Evolutionary conservation across 2,888 invertebrate genomes (phyloP), one percentile per base, ranked within the genome.

Genomic region (Sesia bembeciformis): DNA sequence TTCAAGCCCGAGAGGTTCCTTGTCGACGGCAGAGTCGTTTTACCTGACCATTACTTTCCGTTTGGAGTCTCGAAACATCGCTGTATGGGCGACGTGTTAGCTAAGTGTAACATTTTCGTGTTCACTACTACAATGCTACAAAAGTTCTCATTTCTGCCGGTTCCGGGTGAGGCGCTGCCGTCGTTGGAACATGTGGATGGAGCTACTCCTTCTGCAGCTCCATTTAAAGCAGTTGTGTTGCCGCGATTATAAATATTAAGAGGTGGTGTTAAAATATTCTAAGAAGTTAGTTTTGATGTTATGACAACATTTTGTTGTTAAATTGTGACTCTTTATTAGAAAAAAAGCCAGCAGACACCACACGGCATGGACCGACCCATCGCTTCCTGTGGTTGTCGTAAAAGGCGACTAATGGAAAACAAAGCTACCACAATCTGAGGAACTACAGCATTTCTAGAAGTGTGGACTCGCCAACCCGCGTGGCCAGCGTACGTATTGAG

Each of bases 1-100:
- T 96, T 96, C 79, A 90, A 91, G 53, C 96, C 96, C 0, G 95
- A 95, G 58, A 88, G 96, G 56, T 96, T 94, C 75, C 70, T 96
- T 4, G 81, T 86, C 5, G 85, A 93, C 53, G 91, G 92, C 0
- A 93, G 93, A 60, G 76, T 93, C 1, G 75, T 81, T 40, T 70
- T 93, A 1, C 94, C 94, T 0, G 94, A 95, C 23, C 89, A 91
- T 49, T 95, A 92, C 69, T 91, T 94, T 62, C 96, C 96, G 0
- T 96, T 96, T 67, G 95, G 96, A 8, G 82, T 93, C 53, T 94
- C 95, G 0, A 94, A 93, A 64, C 95, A 94, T 70, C 92, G 96
- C 53, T 96, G 96, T 68, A 92, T 96, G 92, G 96, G 96, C 0
- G 96, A 96, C 69, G 76, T 83, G 0, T 63, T 90, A n/a, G 94